Conservation (phyloP, 2,888 invertebrate genomes). For the Hipparchia sbordonii region DNA sequence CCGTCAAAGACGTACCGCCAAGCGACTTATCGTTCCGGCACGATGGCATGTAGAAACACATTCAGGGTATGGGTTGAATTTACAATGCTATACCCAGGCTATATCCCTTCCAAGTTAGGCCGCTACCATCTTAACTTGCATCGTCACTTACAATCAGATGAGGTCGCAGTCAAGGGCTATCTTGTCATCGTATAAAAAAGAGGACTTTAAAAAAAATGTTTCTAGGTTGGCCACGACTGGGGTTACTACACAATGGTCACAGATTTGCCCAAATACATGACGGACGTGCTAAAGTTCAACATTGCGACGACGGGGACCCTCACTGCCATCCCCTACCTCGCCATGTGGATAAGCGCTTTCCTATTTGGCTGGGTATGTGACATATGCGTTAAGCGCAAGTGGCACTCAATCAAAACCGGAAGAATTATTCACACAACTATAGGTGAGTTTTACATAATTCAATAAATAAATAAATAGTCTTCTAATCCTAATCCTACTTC, state of each 20-base stretch:
- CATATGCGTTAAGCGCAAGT: conserved; percentile 83
- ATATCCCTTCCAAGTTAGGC: no score
- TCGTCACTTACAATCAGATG: no score
- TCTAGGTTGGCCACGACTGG: conserved; percentile 83
- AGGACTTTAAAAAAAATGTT: conserved; percentile 10
- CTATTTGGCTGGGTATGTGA: conserved; percentile 88
- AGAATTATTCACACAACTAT: conserved; percentile 87
- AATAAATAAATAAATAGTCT: no score
- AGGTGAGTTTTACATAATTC: conserved; percentile 63
- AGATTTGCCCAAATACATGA: conserved; percentile 88
- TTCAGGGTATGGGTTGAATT: no score
- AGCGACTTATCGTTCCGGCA: no score
- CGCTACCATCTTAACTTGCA: no score
- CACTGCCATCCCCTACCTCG: conserved; percentile 86
- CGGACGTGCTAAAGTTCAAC: conserved; percentile 85
- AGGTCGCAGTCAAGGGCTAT: no score
- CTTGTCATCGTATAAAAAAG: background rate
- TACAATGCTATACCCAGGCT: no score
- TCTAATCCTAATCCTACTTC: no score
- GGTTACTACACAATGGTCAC: conserved; percentile 88
- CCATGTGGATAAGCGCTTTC: conserved; percentile 87
- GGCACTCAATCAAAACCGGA: conserved; percentile 82
- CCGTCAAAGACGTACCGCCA: no score
- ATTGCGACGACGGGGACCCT: conserved; percentile 85
- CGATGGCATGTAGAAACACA: no score